Evolutionary conservation across 2,113 vertebrate genomes (phyloP), one percentile per base, ranked within the genome.

Genomic region (Notiomystis cincta): DNA sequence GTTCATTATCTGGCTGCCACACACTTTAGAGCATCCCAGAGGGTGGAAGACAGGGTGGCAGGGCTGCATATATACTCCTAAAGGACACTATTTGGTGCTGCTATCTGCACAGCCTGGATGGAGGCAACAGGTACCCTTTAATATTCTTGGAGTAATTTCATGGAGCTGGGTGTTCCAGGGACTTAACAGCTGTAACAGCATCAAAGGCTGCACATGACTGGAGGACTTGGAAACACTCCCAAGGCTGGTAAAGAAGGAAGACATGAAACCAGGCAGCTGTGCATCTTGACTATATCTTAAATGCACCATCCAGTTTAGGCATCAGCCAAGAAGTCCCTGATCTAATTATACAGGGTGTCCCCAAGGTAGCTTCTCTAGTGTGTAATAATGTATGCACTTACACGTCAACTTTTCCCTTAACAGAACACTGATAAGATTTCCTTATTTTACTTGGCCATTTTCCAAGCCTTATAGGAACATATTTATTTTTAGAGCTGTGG

Each of bases 401-500:
- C 25, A 72, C 0, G 4, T 66, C 75, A 69, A 92, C 11, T 70
- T 94, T 62, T 93, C 60, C 64, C 84, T 73, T 72, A 89, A 78
- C 91, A 48, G 71, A 72, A 65, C 71, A 38, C 57, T 72, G 62
- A 58, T 65, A 69, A 88, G 78, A 77, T 82, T 92, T 93, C 62
- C 24, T 50, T 86, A 51, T 93, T 96, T 88, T 35, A 78, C 47
- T 83, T 90, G 94, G 91, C 50, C 11, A 11, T 73, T 89, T 86
- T 67, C 86, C 86, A 93, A 87, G 56, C 21, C 80, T 58, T 81
- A 47, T 47, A 51, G 76, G 80, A 95, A 86, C 27, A 21, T 48
- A 77, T 5, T 83, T 95, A 93, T 83, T 93, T 94, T 93, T 92
- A 94, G 86, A 92, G 83, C 62, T 51, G 7, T 50, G 17, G 18